Conservation (phyloP, 1,140 invertebrate species). For the Scylla paramamosain region DNA sequence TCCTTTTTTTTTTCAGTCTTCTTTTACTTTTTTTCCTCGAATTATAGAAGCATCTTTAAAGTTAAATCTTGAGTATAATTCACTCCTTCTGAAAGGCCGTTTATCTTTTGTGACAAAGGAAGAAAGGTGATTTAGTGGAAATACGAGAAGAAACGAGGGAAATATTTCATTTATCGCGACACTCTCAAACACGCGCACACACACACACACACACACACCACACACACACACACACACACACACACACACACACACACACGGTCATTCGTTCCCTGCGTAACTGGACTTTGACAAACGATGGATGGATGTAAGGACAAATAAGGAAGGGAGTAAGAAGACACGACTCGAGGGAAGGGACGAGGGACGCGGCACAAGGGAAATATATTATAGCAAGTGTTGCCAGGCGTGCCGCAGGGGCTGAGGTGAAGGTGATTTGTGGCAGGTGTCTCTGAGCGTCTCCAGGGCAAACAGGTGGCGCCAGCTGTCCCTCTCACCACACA, state of each 20-base stretch:
- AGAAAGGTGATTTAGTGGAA: not conserved
- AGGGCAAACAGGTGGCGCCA: not conserved
- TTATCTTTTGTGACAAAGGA: not conserved
- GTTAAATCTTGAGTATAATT: constrained; percentile 3
- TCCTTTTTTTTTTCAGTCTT: not conserved
- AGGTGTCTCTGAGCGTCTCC: not conserved
- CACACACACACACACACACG: too few species aligned
- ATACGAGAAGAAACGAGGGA: not conserved
- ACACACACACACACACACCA: too few species aligned
- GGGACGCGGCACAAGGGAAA: too few species aligned
- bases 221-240: too few species aligned
- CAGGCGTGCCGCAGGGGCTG: not conserved
- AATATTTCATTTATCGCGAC: not conserved
- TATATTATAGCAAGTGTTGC: not conserved
- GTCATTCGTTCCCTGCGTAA: not conserved
- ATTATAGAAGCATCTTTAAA: not conserved
- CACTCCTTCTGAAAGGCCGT: not conserved
- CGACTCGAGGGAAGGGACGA: too few species aligned
- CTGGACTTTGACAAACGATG: not conserved
- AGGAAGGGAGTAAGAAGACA: not conserved
- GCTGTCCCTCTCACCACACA: not conserved
- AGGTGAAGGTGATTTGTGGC: constrained; percentile 1
- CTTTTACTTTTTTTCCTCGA: not conserved
- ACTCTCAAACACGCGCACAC: too few species aligned
- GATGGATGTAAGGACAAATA: not conserved